Evolutionary conservation across 2,888 invertebrate species (phyloP).

Genomic region (Acanthosepion lycidas): DNA sequence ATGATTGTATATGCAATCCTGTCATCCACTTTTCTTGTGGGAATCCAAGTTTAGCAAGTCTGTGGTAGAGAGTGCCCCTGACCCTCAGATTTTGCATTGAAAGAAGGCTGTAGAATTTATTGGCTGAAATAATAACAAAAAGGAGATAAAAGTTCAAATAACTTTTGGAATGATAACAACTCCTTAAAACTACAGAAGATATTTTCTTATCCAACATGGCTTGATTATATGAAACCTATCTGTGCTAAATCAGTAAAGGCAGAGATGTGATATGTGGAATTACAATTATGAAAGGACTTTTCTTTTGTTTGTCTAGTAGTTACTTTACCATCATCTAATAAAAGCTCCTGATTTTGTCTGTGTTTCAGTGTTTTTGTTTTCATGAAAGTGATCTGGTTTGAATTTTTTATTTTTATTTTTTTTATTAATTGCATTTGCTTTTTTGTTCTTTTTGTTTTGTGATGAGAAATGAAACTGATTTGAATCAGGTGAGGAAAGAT

Average conservation of each 20-base stretch:
- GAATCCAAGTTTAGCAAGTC: too few species aligned
- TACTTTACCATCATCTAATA: neutral
- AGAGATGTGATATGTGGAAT: neutral
- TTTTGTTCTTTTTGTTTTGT: neutral
- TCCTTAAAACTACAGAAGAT: too few species aligned
- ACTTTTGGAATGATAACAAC: too few species aligned
- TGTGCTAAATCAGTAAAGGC: neutral
- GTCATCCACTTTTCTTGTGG: too few species aligned
- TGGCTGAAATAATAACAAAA: too few species aligned
- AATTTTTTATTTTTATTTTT: neutral
- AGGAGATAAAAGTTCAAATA: too few species aligned
- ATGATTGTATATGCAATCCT: too few species aligned
- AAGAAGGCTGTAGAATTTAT: too few species aligned
- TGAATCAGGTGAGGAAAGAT: neutral
- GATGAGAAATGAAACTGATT: neutral
- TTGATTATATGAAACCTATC: too few species aligned
- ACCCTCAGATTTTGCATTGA: too few species aligned
- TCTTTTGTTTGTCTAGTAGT: neutral
- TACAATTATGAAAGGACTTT: neutral
- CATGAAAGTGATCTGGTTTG: neutral
- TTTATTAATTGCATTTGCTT: neutral
- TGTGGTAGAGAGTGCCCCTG: too few species aligned
- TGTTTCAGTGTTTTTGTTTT: neutral
- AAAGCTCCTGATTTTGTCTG: neutral
- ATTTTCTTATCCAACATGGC: too few species aligned